Base-by-base conservation (phyloP, 2,888 invertebrate genomes). In the Nycteola revayana region DNA sequence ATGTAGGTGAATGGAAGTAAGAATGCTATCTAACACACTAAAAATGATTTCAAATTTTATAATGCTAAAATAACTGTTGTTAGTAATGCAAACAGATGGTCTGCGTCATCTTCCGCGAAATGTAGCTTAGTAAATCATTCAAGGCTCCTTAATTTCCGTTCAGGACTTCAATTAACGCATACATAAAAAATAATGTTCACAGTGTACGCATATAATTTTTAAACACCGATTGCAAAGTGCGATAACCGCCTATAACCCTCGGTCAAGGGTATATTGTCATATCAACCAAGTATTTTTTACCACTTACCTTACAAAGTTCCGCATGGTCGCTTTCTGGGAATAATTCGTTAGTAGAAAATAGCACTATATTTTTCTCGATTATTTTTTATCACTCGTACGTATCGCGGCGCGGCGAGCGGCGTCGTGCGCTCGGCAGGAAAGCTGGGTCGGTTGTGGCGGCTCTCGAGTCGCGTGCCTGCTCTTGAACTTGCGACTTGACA, bases 401-500 rank as follows among this genome's bases (percentile, higher is more conserved):
- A 68, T 67, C 66, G 56, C 62, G 65, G 47, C 54, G 50, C 40
- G 37, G 43, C 49, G 60, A 58, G 51, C 43, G 51, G 42, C 36
- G 58, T 64, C 81, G 83, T 78, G 75, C 70, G 69, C 49, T 64
- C 70, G 42, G 60, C 51, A 49, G 70, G 72, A 74, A 70, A 77
- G 74, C 77, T 67, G 63, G 68, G 70, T 57, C 72, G 68, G 65
- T 74, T 84, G 76, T 86, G 85, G 47, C 51, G 40, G 60, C 36
- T 43, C 39, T 37, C 35, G 53, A 42, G 63, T 44, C 60, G 70
- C 58, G 70, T 67, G 66, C 59, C 66, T 70, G 72, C 64, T 77
- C 84, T 84, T 86, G 81, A 85, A 84, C 84, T 83, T 79, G 75
- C 57, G 61, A 63, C 65, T 62, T 65, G 69, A 58, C 80, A 80